A percentile compares a stretch with the other conserved stretches of the same genome.
phyloP scores from a whole-genome alignment of 1,140 invertebrate species.

The Cepaea nemoralis region DNA sequence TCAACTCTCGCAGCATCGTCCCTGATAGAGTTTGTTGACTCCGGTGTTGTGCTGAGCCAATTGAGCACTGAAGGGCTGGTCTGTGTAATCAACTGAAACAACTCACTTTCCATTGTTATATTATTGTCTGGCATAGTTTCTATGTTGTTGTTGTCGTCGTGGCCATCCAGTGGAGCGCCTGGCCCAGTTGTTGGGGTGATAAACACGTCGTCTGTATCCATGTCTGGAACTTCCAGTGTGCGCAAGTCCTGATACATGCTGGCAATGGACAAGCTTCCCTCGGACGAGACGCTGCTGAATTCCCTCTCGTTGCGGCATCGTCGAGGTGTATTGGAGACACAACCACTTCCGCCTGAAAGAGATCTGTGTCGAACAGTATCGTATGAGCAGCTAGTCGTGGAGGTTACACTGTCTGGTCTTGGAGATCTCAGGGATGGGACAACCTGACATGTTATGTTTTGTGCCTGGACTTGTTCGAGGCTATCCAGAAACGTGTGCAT shows the following conservation, averaged over 20 bases:
- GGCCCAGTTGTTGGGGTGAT: not conserved
- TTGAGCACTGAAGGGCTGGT: not conserved
- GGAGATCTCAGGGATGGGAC: not conserved
- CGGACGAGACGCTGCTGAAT: constrained; percentile 13
- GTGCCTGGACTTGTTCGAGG: not conserved
- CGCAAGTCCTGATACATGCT: not conserved
- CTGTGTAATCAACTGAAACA: not conserved
- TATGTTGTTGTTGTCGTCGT: constrained; percentile 18
- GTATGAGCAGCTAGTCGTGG: not conserved
- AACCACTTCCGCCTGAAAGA: not conserved
- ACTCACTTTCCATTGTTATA: not conserved
- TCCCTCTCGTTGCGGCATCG: not conserved
- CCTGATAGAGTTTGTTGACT: not conserved
- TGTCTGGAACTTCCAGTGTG: not conserved
- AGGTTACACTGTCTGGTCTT: not conserved
- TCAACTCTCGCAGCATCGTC: not conserved
- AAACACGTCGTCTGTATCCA: constrained; percentile 29
- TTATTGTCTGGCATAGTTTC: not conserved
- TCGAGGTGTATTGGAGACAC: not conserved
- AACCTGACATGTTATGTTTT: not conserved
- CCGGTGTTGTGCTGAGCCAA: not conserved
- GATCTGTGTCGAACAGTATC: not conserved
- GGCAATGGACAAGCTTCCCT: not conserved
- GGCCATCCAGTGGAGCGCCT: not conserved
- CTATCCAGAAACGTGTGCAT: not conserved